A percentile compares a stretch with the other conserved stretches of the same genome.
Conservation (phyloP, 2,797 vertebrate species). For the Catostomus latipinnis region DNA sequence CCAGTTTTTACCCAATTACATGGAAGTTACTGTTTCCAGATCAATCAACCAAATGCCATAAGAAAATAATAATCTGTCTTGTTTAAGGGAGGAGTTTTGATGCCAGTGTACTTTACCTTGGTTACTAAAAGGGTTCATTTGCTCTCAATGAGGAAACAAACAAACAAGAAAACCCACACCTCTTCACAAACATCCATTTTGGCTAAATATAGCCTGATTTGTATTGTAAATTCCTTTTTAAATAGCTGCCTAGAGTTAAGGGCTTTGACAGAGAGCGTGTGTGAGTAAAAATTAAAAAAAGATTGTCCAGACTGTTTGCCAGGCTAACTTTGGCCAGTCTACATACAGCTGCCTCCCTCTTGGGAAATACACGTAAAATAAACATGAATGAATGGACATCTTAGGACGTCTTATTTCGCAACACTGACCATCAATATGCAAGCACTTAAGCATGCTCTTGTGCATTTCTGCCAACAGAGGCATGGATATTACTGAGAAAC, state of each 20-base stretch:
- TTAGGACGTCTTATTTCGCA: background rate
- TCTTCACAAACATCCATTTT: background rate
- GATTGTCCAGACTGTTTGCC: background rate
- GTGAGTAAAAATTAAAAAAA: constrained; percentile 12
- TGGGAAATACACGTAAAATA: background rate
- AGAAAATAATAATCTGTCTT: background rate
- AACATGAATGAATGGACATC: background rate
- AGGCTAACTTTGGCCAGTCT: background rate
- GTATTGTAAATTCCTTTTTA: constrained; percentile 21
- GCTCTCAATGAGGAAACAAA: constrained; percentile 8
- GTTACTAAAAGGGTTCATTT: background rate
- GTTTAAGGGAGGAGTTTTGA: no score
- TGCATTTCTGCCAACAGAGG: background rate
- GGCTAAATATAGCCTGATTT: constrained; percentile 20
- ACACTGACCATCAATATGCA: background rate
- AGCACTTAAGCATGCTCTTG: background rate
- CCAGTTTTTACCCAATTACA: background rate
- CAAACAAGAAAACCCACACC: constrained; percentile 22
- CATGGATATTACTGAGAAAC: background rate
- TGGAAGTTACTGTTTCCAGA: background rate
- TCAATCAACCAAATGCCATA: background rate
- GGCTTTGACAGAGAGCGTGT: background rate
- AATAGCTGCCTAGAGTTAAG: background rate
- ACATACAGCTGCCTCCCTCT: background rate
- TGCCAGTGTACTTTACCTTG: constrained; percentile 2